These are phyloP conservation scores for Phenacoccus solenopsis DNA, from an alignment of 1,140 invertebrate species.

Conservation along the genomic window DNA sequence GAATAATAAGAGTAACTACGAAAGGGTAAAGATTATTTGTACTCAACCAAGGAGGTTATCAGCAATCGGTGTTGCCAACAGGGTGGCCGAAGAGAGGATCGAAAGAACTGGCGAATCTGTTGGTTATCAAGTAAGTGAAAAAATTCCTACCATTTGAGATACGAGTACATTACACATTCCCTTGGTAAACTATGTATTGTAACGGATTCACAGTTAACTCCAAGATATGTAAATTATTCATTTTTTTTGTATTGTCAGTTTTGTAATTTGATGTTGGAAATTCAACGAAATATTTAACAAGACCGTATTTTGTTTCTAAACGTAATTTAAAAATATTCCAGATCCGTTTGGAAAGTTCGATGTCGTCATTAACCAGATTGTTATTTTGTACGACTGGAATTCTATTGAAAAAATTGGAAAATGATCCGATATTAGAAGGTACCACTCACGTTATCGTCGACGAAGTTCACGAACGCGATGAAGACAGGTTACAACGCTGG, in stretches of 20 bases:
- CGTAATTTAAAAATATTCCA: constrained; percentile 22
- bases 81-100: constrained; percentile 73
- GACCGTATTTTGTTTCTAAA: too few species aligned
- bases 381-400: constrained; percentile 88
- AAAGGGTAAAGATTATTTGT: constrained; percentile 64
- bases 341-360: constrained; percentile 62
- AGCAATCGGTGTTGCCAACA: constrained; percentile 79
- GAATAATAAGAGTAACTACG: constrained; percentile 28
- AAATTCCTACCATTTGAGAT: too few species aligned
- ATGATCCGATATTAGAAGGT: constrained; percentile 52
- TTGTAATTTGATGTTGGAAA: too few species aligned
- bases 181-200: too few species aligned
- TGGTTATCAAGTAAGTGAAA: constrained; percentile 60
- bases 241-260: too few species aligned
- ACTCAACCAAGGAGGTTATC: constrained; percentile 87
- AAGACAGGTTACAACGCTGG: constrained; percentile 47
- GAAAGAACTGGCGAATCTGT: constrained; percentile 72
- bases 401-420: constrained; percentile 61
- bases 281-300: too few species aligned
- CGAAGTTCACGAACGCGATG: constrained; percentile 81
- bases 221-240: too few species aligned
- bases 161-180: constrained; percentile 74
- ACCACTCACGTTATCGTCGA: constrained; percentile 73
- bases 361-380: constrained; percentile 60
- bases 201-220: too few species aligned